Evolutionary conservation across 2,888 invertebrate genomes (phyloP).

Genomic region (Idaea straminata): DNA sequence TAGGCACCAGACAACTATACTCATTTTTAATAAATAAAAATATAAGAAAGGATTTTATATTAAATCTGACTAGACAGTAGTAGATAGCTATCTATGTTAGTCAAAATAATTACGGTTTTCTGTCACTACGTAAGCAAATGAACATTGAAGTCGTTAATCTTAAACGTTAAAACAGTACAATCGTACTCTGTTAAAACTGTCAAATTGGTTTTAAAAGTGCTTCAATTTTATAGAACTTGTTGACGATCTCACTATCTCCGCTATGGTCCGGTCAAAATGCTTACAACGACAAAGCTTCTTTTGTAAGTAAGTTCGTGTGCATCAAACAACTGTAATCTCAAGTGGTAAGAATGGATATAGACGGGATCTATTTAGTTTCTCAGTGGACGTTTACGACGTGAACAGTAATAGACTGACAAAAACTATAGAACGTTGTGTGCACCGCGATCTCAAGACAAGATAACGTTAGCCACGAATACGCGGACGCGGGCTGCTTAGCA

Average conservation of each 20-base stretch:
- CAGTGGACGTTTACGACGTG: conserved; percentile 17
- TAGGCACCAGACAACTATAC: neutral
- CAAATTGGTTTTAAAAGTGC: neutral
- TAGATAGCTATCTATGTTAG: no score
- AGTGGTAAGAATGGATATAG: conserved; percentile 8
- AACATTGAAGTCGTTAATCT: no score
- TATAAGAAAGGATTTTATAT: neutral
- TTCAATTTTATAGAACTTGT: conserved; percentile 7
- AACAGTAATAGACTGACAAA: conserved; percentile 29
- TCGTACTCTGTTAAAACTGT: no score
- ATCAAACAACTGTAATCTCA: conserved; percentile 9
- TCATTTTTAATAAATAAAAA: neutral
- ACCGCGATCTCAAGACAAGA: conserved; percentile 38
- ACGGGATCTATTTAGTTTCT: conserved; percentile 13
- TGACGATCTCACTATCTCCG: neutral
- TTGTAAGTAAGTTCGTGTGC: conserved; percentile 10
- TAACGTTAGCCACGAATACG: conserved; percentile 30
- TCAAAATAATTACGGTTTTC: no score
- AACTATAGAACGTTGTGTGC: conserved; percentile 25
- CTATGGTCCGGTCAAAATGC: conserved; percentile 19
- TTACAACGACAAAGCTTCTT: conserved; percentile 16
- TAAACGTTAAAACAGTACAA: no score
- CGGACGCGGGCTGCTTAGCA: conserved; percentile 41
- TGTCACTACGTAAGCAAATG: no score
- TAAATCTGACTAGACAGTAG: neutral